These are phyloP conservation scores for Stenodera caucasica DNA, from an alignment of 2,888 invertebrate species.

Conservation along the genomic window DNA sequence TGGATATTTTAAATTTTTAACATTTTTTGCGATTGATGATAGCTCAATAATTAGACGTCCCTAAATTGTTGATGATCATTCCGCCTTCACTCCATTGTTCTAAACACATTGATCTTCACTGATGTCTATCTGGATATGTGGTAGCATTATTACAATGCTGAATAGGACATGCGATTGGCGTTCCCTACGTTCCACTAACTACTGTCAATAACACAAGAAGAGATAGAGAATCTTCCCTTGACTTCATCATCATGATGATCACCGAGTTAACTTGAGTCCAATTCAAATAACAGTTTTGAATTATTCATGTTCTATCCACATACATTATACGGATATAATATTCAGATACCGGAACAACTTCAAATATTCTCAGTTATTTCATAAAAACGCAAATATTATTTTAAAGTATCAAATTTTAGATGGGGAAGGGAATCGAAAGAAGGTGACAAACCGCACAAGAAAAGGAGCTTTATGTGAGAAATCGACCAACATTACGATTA, in stretches of 20 bases:
- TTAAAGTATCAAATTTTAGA: not conserved
- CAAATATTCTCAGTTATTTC: slow-evolving; percentile 5
- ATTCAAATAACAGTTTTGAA: slow-evolving; percentile 35
- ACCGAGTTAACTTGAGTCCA: slow-evolving; percentile 28
- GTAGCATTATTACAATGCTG: slow-evolving; percentile 33
- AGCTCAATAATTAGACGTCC: too few species aligned
- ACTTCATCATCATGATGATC: not conserved
- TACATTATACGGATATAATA: slow-evolving; percentile 32
- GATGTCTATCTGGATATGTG: not conserved
- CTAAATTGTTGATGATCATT: not conserved
- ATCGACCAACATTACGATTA: not conserved
- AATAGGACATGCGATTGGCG: slow-evolving; percentile 37
- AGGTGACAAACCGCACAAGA: not conserved
- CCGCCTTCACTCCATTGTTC: not conserved
- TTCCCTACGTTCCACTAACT: slow-evolving; percentile 29
- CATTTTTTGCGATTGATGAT: too few species aligned
- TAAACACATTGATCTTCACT: too few species aligned
- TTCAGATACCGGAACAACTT: slow-evolving; percentile 19
- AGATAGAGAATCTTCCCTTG: not conserved
- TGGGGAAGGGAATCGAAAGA: not conserved
- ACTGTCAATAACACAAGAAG: slow-evolving; percentile 34
- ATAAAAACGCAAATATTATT: not conserved
- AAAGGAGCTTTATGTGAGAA: not conserved
- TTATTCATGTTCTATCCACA: slow-evolving; percentile 38
- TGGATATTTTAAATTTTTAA: too few species aligned